These are phyloP conservation scores for Drosophila meridionalis DNA, from an alignment of 2,888 invertebrate species.

Conservation along the genomic window DNA sequence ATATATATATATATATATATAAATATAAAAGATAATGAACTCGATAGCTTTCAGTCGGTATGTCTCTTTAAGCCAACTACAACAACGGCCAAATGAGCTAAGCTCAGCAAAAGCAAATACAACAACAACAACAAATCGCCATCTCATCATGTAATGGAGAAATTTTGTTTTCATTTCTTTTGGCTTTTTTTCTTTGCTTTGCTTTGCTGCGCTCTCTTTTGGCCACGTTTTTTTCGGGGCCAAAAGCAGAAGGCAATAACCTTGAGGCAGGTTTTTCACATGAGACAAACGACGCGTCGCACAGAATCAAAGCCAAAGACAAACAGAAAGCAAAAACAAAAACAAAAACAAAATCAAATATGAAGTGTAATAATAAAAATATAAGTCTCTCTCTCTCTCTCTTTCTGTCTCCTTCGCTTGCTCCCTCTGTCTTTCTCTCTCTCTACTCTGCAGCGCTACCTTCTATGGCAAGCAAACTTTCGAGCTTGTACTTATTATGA, in stretches of 20 bases:
- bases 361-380: constrained; percentile 22
- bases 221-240: constrained; percentile 50
- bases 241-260: constrained; percentile 74
- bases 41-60: constrained; percentile 60
- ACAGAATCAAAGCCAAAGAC: constrained; percentile 22
- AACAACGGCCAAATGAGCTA: constrained; percentile 54
- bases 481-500: constrained; percentile 27
- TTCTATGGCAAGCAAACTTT: constrained; percentile 15
- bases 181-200: neutral
- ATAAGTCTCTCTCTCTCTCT: neutral
- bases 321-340: constrained; percentile 28
- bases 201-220: constrained; percentile 43
- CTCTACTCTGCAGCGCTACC: neutral
- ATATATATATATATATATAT: constrained; percentile 21
- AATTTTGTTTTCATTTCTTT: constrained; percentile 49
- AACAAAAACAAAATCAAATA: constrained; percentile 29
- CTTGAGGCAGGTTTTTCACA: constrained; percentile 80
- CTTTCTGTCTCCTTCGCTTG: too few relatives aligned
- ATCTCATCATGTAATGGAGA: constrained; percentile 72
- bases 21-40: constrained; percentile 67
- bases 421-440: neutral
- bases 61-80: constrained; percentile 38
- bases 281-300: constrained; percentile 39
- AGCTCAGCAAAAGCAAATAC: constrained; percentile 33
- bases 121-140: constrained; percentile 35